A percentile compares a stretch with the other conserved stretches of the same genome.
phyloP scores from a whole-genome alignment of 2,113 vertebrate genomes.

The Otocyon megalotis region DNA sequence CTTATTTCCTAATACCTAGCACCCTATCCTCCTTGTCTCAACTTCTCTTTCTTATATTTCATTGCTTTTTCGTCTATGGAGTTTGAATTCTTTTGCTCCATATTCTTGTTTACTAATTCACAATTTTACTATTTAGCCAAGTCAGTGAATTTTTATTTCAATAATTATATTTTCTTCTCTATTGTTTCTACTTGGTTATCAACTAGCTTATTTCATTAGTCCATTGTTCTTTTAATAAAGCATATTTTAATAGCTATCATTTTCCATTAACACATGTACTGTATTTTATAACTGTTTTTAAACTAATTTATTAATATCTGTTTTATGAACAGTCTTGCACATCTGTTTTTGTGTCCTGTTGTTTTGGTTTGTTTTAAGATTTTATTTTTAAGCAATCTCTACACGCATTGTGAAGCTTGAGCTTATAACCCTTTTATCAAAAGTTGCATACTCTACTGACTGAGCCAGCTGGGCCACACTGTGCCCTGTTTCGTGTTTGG shows the following conservation, averaged over 20 bases:
- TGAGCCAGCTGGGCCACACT: neutral
- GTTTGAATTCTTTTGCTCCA: slow-evolving; percentile 30
- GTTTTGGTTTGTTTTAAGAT: neutral
- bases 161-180: neutral
- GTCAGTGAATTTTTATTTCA: slow-evolving; percentile 52
- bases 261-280: slow-evolving; percentile 12
- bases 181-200: neutral
- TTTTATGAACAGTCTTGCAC: neutral
- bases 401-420: neutral
- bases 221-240: neutral
- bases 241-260: slow-evolving; percentile 44
- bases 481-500: neutral
- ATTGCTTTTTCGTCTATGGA: neutral
- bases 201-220: neutral
- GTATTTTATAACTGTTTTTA: neutral
- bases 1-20: neutral
- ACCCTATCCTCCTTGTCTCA: neutral
- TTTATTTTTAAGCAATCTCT: neutral
- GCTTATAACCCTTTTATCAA: neutral
- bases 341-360: neutral
- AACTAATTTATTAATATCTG: neutral
- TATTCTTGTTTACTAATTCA: neutral
- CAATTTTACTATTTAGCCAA: neutral
- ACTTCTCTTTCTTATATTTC: neutral
- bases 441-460: neutral